A percentile compares a stretch with the other conserved stretches of the same genome.
These are phyloP conservation scores for Halocynthia aurantium DNA, from an alignment of 23 tunicate genomes.

Conservation along the genomic window DNA sequence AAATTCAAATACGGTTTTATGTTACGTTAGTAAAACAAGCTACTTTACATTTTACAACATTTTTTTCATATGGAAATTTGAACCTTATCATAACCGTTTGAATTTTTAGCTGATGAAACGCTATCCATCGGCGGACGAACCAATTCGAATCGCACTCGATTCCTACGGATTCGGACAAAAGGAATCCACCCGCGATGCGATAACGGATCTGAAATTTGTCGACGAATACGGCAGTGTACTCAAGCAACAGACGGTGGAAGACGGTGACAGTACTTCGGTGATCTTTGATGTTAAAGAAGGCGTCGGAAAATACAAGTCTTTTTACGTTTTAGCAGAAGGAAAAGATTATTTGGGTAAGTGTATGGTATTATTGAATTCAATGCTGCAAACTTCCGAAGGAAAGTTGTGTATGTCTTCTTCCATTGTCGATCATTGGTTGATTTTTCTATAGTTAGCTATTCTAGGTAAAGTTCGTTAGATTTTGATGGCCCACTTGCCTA, in stretches of 20 bases:
- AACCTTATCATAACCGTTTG: no score
- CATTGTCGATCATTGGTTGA: no score
- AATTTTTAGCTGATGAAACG: not conserved
- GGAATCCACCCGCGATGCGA: not conserved
- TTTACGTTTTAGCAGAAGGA: not conserved
- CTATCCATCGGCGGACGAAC: not conserved
- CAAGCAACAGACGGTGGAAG: not conserved
- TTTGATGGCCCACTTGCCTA: no score
- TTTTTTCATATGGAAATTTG: no score
- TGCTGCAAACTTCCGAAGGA: not conserved
- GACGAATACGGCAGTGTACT: not conserved
- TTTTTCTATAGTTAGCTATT: no score
- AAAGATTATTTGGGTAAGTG: not conserved
- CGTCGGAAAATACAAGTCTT: not conserved
- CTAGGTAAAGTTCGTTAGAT: no score
- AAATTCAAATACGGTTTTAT: no score
- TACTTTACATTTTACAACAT: no score
- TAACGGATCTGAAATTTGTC: not conserved
- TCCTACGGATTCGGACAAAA: not conserved
- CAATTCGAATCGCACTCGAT: not conserved
- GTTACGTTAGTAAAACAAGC: no score
- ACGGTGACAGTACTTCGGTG: not conserved
- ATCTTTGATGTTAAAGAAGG: not conserved
- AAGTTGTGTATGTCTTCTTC: no score
- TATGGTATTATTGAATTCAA: not conserved